Conservation (phyloP, 2,888 invertebrate genomes). For the Diplolepis rosae region DNA sequence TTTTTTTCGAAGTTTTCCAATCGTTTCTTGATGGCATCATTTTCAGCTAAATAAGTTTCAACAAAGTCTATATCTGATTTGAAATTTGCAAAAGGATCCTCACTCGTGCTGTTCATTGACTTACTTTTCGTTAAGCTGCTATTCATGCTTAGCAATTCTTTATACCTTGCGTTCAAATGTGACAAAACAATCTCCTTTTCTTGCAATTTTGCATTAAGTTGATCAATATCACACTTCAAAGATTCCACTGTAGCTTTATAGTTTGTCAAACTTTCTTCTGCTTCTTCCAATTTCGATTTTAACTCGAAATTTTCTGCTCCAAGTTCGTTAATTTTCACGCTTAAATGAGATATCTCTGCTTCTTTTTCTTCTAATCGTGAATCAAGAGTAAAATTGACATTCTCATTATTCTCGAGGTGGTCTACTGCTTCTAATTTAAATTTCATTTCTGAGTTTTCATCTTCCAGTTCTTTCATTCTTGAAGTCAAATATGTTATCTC, state of each 20-base stretch:
- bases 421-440: background rate
- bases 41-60: conserved; percentile 4
- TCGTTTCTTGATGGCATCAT: conserved; percentile 4
- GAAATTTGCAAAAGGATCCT: background rate
- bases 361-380: conserved; percentile 32
- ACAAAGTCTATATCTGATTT: background rate
- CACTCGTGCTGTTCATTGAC: conserved; percentile 17
- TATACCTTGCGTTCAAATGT: background rate
- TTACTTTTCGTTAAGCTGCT: conserved; percentile 8
- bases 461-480: conserved; percentile 37
- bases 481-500: conserved; percentile 32
- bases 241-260: background rate
- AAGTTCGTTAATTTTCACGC: conserved; percentile 19
- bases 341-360: conserved; percentile 6
- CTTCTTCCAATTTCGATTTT: conserved; percentile 31
- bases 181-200: conserved; percentile 13
- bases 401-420: background rate
- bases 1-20: conserved; percentile 23
- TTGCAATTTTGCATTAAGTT: background rate
- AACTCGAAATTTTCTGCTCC: conserved; percentile 32
- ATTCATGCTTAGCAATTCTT: conserved; percentile 11
- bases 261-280: conserved; percentile 10
- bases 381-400: background rate
- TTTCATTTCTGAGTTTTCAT: conserved; percentile 43
- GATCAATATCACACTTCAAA: background rate